Conservation (phyloP, 2,113 vertebrate genomes). For the Neoarius graeffei region DNA sequence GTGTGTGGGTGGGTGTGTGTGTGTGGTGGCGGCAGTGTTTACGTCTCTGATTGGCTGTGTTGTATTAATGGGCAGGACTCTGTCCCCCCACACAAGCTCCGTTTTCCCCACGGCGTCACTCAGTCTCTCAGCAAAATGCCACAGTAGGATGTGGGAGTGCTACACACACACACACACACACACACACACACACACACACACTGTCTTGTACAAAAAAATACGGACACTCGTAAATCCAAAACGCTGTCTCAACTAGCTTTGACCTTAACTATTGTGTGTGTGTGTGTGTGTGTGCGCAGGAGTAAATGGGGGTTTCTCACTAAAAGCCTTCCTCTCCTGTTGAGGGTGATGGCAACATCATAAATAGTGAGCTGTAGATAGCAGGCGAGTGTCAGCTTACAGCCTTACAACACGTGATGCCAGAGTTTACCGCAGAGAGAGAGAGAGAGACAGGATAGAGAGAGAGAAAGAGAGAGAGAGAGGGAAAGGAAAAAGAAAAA, state of each 20-base stretch:
- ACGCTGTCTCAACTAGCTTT: neutral
- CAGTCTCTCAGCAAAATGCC: conserved; percentile 78
- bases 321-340: conserved; percentile 50
- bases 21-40: conserved; percentile 61
- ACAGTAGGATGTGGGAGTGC: conserved; percentile 63
- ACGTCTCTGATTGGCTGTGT: conserved; percentile 70
- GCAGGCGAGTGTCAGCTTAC: conserved; percentile 47
- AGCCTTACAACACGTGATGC: conserved; percentile 39
- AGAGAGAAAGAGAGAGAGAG: neutral
- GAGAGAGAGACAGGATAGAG: conserved; percentile 7
- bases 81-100: conserved; percentile 62
- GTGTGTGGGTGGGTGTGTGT: too few species aligned
- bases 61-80: conserved; percentile 63
- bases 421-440: conserved; percentile 29
- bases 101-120: conserved; percentile 77
- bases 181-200: conserved; percentile 56
- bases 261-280: neutral
- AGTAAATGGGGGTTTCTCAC: conserved; percentile 24
- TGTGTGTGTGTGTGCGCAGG: conserved; percentile 12
- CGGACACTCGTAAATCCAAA: neutral
- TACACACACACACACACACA: conserved; percentile 68
- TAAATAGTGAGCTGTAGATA: conserved; percentile 55
- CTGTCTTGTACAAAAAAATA: neutral
- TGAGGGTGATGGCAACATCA: conserved; percentile 54
- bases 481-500: neutral